These are phyloP conservation scores for Volucella inflata DNA, from an alignment of 2,888 invertebrate species.

Conservation along the genomic window DNA sequence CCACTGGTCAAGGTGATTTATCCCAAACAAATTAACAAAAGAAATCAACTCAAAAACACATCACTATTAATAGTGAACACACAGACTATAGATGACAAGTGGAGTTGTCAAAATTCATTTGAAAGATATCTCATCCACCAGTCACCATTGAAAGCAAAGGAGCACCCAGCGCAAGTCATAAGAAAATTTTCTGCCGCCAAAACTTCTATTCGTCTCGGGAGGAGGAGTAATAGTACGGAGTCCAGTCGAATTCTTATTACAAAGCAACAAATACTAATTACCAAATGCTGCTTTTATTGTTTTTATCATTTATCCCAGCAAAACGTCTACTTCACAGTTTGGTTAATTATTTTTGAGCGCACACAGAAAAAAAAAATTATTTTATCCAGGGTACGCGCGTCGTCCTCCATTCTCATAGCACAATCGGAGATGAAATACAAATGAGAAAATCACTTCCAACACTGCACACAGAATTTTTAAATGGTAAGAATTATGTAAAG, in stretches of 20 bases:
- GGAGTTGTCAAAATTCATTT: conserved; percentile 62
- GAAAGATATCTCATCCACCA: conserved; percentile 45
- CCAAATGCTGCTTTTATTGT: not conserved
- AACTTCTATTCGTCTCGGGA: conserved; percentile 26
- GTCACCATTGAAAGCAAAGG: conserved; percentile 20
- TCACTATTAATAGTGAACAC: conserved; percentile 28
- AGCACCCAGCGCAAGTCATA: conserved; percentile 40
- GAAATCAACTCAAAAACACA: conserved; percentile 35
- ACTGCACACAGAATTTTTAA: not conserved
- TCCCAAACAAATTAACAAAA: not conserved
- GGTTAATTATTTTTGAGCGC: not conserved
- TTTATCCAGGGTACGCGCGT: conserved; percentile 32
- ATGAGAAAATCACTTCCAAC: conserved; percentile 30
- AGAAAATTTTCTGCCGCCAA: conserved; percentile 69
- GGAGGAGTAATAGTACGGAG: not conserved
- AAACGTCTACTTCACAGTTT: not conserved
- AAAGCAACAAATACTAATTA: not conserved
- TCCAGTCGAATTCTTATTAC: conserved; percentile 13
- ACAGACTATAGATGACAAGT: conserved; percentile 47
- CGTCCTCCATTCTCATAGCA: not conserved
- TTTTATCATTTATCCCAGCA: not conserved
- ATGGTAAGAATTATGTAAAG: conserved; percentile 39
- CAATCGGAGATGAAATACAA: not conserved
- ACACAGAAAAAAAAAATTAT: not conserved
- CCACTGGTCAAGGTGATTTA: not conserved